Base-by-base conservation (phyloP, 1,140 invertebrate genomes). In the Chymomyza costata region DNA sequence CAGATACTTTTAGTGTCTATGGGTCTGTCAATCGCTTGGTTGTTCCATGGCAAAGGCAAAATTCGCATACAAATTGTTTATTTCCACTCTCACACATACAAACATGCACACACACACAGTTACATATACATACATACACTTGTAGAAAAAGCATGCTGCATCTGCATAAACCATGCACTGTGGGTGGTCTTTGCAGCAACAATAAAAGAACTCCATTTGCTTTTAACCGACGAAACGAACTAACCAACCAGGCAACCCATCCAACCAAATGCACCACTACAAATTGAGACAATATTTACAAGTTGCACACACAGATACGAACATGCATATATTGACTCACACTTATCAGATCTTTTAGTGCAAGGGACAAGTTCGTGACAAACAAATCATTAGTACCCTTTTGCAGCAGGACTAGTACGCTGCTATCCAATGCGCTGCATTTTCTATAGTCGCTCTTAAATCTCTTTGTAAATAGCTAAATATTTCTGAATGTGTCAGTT, bases 1-100 rank as follows among this genome's bases (percentile, higher is more conserved):
- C 54, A 30, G 34, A 56, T 51, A 34, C 28, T 30, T 19, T 46
- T n/a, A n/a, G 50, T 16, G 45, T 28, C 34, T 3, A 47, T 28
- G 21, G 57, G 25, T 41, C 50, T 34, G 30, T 28, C 17, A n/a
- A n/a, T n/a, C n/a, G n/a, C n/a, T n/a, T n/a, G n/a, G n/a, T n/a
- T 15, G 34, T 46, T 41, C 21, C 45, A 66, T 57, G 38, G 65
- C 65, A 63, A 76, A 76, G 71, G 49, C 52, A 15, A 66, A 76
- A 78, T 76, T 80, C 71, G 73, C 71, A 78, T 78, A 78, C 66
- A 78, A 78, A 78, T 78, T 78, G 71, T 78, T 78, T 78, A 78
- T 78, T 78, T 78, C 3, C 3, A 25, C 21, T 5, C 21, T 5
- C 21, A 25, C 3, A 5, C 66, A n/a, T n/a, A n/a, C 51, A 44